Evolutionary conservation across 1,140 invertebrate species (phyloP), one percentile per base, ranked within the genome.

Genomic region (Sarcophaga bullata): DNA sequence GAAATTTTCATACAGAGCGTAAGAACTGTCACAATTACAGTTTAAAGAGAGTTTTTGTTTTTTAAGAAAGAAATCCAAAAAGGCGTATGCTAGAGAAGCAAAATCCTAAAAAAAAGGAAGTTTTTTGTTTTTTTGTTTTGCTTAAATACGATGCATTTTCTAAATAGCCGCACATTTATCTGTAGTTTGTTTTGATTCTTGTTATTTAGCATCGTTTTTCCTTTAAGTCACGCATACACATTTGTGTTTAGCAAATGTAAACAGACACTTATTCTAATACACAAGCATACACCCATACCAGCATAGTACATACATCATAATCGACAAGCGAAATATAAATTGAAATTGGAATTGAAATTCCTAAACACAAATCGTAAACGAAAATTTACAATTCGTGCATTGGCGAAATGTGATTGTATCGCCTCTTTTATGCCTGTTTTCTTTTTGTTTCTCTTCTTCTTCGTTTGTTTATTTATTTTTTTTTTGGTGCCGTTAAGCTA

Each of bases 101-200:
- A n/a, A n/a, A n/a, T n/a, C n/a, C n/a, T n/a, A n/a, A n/a, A n/a
- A n/a, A n/a, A n/a, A n/a, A n/a, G n/a, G n/a, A n/a, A n/a, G 52
- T 54, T 72, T 25, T 25, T 17, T 17, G 6, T 13, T 37, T 2
- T 37, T 4, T 37, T 37, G 25, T 37, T 37, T 37, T 37, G 25
- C 25, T 37, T 37, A 37, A 37, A 37, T 37, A 37, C 4, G 19
- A 50, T 50, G 73, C 73, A 47, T 80, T 68, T 62, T 80, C 58
- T 68, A 47, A 68, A 58, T 62, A 62, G 52, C 80, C 52, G 80
- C 80, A 68, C 80, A 48, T 80, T 80, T 80, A 62, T 68, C 47
- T 37, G 9, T 62, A 62, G 49, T 80, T 80, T 80, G 80, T 80
- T 80, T 80, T 80, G 80, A 80, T 80, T 80, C 80, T 80, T 52